phyloP scores from a whole-genome alignment of 2,888 invertebrate genomes.

The Yponomeuta cagnagella region DNA sequence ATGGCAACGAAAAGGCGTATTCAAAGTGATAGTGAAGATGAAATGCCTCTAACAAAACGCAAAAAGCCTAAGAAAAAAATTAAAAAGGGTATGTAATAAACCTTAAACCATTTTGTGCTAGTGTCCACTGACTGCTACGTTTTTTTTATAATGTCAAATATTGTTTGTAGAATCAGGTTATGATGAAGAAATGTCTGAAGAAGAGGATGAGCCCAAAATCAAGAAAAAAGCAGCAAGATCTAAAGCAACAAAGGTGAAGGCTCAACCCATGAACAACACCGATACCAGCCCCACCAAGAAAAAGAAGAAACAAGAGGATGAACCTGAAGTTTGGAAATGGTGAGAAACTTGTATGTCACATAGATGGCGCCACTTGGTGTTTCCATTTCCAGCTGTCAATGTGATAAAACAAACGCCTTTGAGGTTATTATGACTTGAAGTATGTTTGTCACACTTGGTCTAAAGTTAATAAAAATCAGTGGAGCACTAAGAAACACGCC shows the following conservation, averaged over 20 bases:
- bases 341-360: conserved; percentile 51
- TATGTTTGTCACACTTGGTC: conserved; percentile 40
- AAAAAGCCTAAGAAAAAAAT: conserved; percentile 80
- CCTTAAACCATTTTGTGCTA: background rate
- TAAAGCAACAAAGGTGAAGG: conserved; percentile 46
- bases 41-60: conserved; percentile 81
- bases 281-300: conserved; percentile 76
- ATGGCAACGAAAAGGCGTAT: conserved; percentile 45
- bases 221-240: conserved; percentile 46
- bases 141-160: background rate
- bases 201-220: conserved; percentile 77
- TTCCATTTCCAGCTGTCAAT: conserved; percentile 18
- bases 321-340: conserved; percentile 94
- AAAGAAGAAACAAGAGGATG: conserved; percentile 88
- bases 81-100: conserved; percentile 62
- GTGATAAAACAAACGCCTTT: conserved; percentile 23
- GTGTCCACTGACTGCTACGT: background rate
- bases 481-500: conserved; percentile 18
- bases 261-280: conserved; percentile 40
- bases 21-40: conserved; percentile 80
- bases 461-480: conserved; percentile 34
- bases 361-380: conserved; percentile 2
- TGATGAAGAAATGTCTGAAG: conserved; percentile 74
- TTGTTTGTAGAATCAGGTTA: conserved; percentile 63
- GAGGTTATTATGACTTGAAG: conserved; percentile 40